Conservation (phyloP, 2,797 vertebrate species). For the Somateria mollissima region DNA sequence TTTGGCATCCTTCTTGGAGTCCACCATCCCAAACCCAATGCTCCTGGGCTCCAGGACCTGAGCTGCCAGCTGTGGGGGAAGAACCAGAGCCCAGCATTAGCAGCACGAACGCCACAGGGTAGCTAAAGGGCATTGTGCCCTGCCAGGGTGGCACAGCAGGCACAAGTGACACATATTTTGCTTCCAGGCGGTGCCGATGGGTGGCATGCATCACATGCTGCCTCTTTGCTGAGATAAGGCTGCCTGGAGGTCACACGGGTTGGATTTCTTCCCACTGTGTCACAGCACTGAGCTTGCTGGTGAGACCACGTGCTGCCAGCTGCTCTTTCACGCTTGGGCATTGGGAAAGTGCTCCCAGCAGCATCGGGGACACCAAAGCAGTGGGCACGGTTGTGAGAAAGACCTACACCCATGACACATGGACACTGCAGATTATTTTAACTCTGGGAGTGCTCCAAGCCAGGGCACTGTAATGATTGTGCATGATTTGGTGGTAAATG, state of each 20-base stretch:
- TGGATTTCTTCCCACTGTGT: slow-evolving; percentile 38
- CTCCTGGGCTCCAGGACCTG: slow-evolving; percentile 94
- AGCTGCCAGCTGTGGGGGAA: slow-evolving; percentile 85
- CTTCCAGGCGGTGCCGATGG: background rate
- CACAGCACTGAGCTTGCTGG: background rate
- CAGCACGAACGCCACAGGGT: background rate
- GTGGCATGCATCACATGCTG: background rate
- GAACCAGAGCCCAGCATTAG: background rate
- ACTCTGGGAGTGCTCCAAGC: background rate
- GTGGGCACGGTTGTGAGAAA: background rate
- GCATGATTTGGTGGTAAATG: background rate
- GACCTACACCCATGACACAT: background rate
- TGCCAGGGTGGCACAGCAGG: background rate
- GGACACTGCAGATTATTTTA: background rate
- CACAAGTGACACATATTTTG: slow-evolving; percentile 32
- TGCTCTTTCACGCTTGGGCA: background rate
- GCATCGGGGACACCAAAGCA: background rate
- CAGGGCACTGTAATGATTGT: background rate
- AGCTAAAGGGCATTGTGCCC: background rate
- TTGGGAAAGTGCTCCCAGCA: background rate
- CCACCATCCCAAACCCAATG: slow-evolving; percentile 93
- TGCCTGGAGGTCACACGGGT: slow-evolving; percentile 26
- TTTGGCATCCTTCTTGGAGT: slow-evolving; percentile 92
- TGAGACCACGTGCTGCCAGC: background rate
- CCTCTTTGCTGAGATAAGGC: background rate